Base-by-base conservation (phyloP, 2,113 vertebrate species). In the Scopus umbretta region DNA sequence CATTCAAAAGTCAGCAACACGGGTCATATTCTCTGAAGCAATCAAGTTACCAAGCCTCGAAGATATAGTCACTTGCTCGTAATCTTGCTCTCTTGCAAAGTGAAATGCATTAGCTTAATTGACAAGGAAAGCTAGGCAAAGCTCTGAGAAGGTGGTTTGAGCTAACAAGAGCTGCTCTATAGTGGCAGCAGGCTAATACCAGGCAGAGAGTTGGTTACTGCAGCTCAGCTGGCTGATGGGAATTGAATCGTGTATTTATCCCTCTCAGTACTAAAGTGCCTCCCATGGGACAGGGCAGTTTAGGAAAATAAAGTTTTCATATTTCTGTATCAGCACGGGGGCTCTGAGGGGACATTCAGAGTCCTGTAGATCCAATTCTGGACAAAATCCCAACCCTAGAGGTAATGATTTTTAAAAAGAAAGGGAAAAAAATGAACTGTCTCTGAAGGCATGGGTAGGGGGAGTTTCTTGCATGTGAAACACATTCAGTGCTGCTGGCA, bases 401-500 rank as follows among this genome's bases (percentile, higher is more conserved):
- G 70, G 12, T 1, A 34, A 26, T 1, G 10, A 56, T 53, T 23
- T 53, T 15, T 5, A 47, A 27, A 52, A 75, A n/a, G 22, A 50
- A 80, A 55, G 45, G 23, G 27, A 2, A 67, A 53, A 82, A 38
- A 50, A 15, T n/a, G 15, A 11, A 17, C 20, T 12, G 7, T 10
- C 19, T 66, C 18, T 3, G 9, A 58, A 71, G 34, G 29, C 5
- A 7, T 3, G 7, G n/a, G 15, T 17, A n/a, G 25, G 22, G 16
- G 38, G 17, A 59, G 26, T 9, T 65, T 59, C 66, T 42, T 56
- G 58, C 4, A 36, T 30, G 16, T 23, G 22, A 70, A 55, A 50
- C 5, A 5, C 47, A 7, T 17, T 17, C 0, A 0, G 3, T 63
- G 70, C 25, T 61, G 43, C 34, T 68, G 36, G 52, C 26, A 8